Percentiles rank a stretch among this genome's conserved stretches.
Conservation (phyloP, 2,888 invertebrate genomes). For the Rambutsinella grinnellia region DNA sequence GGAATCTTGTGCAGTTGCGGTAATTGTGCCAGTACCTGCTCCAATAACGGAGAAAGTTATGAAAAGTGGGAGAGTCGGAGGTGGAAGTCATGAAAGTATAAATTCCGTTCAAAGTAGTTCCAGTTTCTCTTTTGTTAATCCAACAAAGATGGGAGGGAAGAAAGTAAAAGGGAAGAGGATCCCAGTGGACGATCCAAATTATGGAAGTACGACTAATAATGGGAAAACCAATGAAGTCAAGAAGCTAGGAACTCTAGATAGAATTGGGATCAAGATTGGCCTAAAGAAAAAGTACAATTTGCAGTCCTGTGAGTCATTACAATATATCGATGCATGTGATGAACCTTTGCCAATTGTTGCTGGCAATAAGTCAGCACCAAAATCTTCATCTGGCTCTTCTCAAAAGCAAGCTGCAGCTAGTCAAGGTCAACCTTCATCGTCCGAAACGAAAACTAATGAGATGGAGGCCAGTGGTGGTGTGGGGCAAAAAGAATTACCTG, state of each 20-base stretch:
- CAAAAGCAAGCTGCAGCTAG: background rate
- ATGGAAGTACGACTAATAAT: constrained; percentile 1
- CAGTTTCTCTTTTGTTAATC: constrained; percentile 63
- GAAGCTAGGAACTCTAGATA: constrained; percentile 32
- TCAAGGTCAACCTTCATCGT: background rate
- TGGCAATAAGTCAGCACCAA: background rate
- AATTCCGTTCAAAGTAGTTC: constrained; percentile 62
- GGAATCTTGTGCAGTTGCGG: background rate
- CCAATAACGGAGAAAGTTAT: background rate
- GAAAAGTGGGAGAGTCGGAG: constrained; percentile 12
- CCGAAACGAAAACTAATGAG: background rate
- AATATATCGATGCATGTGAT: constrained; percentile 49
- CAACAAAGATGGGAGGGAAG: constrained; percentile 57
- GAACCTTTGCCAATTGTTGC: constrained; percentile 12
- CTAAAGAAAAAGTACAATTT: constrained; percentile 66
- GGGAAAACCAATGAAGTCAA: background rate
- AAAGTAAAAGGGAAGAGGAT: constrained; percentile 62
- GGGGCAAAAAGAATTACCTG: no score
- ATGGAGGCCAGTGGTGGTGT: no score
- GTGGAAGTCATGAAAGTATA: constrained; percentile 61
- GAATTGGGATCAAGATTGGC: constrained; percentile 64
- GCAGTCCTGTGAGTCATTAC: constrained; percentile 65
- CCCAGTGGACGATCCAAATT: constrained; percentile 56
- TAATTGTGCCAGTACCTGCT: background rate
- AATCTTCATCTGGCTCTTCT: background rate